phyloP scores from a whole-genome alignment of 2,113 vertebrate genomes.

The Chionomys nivalis region DNA sequence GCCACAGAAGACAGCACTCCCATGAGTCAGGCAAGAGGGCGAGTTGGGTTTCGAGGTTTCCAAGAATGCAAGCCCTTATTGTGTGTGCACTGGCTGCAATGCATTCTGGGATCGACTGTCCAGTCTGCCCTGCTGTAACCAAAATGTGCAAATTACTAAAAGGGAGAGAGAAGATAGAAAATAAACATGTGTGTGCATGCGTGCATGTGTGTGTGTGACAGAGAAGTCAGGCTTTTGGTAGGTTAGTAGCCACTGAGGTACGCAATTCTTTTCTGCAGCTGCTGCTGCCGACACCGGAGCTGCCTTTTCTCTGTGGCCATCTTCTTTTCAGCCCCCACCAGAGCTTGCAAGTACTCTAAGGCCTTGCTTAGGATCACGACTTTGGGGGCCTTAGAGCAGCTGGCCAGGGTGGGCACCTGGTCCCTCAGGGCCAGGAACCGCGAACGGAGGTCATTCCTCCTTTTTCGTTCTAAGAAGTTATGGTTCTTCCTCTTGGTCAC shows the following conservation, averaged over 20 bases:
- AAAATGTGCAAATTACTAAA: constrained; percentile 87
- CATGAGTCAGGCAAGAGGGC: constrained; percentile 43
- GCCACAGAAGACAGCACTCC: constrained; percentile 55
- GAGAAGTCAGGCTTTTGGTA: constrained; percentile 51
- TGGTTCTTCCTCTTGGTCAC: constrained; percentile 94
- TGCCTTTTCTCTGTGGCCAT: constrained; percentile 92
- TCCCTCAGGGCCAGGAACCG: constrained; percentile 94
- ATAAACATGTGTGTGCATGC: constrained; percentile 54
- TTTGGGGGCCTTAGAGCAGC: constrained; percentile 93
- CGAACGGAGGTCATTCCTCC: constrained; percentile 94
- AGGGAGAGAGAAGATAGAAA: constrained; percentile 57
- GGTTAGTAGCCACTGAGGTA: constrained; percentile 90
- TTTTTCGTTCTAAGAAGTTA: constrained; percentile 95
- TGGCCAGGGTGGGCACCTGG: constrained; percentile 92
- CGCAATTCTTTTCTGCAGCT: constrained; percentile 91
- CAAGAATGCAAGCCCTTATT: constrained; percentile 76
- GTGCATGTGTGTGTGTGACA: constrained; percentile 6
- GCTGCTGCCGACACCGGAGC: constrained; percentile 88
- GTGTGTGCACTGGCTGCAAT: constrained; percentile 64
- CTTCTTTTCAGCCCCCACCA: constrained; percentile 88
- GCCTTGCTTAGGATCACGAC: constrained; percentile 96
- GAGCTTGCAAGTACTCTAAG: constrained; percentile 91
- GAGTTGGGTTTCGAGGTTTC: constrained; percentile 58
- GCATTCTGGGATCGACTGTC: constrained; percentile 76
- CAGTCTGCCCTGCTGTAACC: constrained; percentile 25